Evolutionary conservation across 2,113 vertebrate genomes (phyloP).

Genomic region (Trogon melanurus): DNA sequence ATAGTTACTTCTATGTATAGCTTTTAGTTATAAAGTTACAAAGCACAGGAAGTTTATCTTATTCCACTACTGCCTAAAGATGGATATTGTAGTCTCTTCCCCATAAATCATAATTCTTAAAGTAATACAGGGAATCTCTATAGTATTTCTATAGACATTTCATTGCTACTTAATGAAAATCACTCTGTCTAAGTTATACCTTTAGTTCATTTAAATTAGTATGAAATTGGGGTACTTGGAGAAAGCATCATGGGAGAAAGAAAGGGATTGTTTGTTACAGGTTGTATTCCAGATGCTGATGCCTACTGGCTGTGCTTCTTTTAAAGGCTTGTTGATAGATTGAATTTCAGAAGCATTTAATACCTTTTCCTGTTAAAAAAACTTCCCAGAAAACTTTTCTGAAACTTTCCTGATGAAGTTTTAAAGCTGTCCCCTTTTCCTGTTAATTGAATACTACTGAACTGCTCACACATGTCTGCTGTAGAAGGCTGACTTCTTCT

Average conservation of each 20-base stretch:
- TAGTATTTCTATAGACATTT: background rate
- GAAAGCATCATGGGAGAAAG: background rate
- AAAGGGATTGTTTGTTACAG: slow-evolving; percentile 8
- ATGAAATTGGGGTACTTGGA: background rate
- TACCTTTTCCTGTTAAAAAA: background rate
- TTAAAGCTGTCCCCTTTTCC: background rate
- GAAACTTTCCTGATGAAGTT: background rate
- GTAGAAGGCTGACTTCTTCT: slow-evolving; percentile 15
- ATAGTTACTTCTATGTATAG: background rate
- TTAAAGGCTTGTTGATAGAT: background rate
- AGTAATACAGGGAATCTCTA: background rate
- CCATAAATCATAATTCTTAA: background rate
- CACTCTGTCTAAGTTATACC: background rate
- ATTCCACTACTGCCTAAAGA: background rate
- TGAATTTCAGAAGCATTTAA: background rate
- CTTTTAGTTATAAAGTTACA: background rate
- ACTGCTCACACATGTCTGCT: background rate
- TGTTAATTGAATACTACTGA: background rate
- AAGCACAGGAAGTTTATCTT: background rate
- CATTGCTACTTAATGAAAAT: background rate
- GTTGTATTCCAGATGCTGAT: background rate
- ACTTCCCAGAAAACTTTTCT: background rate
- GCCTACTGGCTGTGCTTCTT: background rate
- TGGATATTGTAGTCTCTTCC: background rate
- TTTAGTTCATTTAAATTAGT: background rate